phyloP scores from a whole-genome alignment of 2,888 invertebrate genomes.

The Phengaris alcon region DNA sequence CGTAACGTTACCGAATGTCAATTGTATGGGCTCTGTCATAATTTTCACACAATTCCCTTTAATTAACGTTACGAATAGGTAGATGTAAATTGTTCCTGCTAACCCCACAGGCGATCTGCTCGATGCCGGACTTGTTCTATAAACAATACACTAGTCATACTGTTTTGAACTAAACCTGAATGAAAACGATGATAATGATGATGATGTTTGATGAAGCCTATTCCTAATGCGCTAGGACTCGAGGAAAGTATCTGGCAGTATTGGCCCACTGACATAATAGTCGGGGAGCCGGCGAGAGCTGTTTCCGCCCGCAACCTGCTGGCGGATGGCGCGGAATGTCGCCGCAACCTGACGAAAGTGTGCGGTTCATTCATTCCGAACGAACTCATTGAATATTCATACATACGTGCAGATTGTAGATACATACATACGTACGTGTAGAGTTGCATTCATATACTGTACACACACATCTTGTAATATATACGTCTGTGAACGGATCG shows the following conservation, averaged over 20 bases:
- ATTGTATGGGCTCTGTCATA: too few species aligned
- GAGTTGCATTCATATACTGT: background rate
- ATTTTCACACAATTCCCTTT: too few species aligned
- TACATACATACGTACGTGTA: background rate
- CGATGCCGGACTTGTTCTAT: too few species aligned
- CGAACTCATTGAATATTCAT: constrained; percentile 6
- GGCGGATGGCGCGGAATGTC: constrained; percentile 7
- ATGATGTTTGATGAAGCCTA: background rate
- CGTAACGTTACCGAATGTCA: too few species aligned
- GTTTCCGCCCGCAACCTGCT: constrained; percentile 5
- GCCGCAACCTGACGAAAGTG: background rate
- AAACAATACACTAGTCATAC: too few species aligned
- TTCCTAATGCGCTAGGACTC: background rate
- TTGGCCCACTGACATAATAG: constrained; percentile 7
- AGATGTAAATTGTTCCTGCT: too few species aligned
- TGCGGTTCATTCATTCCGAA: constrained; percentile 10
- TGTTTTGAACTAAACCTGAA: too few species aligned
- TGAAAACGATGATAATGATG: too few species aligned
- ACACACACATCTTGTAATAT: background rate
- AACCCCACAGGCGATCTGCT: too few species aligned
- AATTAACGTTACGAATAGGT: too few species aligned
- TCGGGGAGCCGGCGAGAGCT: constrained; percentile 6
- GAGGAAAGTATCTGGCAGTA: background rate
- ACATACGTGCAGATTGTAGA: background rate
- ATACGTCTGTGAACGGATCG: too few species aligned